Conservation (phyloP, 2,888 invertebrate species). For the Marronus borbonicus region DNA sequence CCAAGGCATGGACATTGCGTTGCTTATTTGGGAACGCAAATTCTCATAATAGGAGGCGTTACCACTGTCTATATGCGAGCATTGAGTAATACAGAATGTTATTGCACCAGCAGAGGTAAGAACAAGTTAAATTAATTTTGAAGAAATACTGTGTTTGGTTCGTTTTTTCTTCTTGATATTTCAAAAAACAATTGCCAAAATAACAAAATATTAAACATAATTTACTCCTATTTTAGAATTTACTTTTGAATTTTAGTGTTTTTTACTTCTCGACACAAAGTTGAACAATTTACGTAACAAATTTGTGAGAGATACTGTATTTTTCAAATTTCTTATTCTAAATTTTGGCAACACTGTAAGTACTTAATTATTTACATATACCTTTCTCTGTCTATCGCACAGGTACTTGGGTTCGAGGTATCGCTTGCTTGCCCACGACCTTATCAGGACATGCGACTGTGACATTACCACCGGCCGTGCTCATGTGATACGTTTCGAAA, state of each 20-base stretch:
- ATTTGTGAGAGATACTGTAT: too few species aligned
- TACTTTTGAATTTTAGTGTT: too few species aligned
- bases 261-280: too few species aligned
- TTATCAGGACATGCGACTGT: constrained; percentile 75
- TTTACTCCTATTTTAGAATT: too few species aligned
- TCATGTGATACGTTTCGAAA: constrained; percentile 41
- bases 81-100: constrained; percentile 79
- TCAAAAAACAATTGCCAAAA: too few species aligned
- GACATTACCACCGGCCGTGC: constrained; percentile 69
- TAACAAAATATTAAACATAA: too few species aligned
- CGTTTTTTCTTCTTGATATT: too few species aligned
- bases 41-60: constrained; percentile 79
- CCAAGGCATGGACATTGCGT: constrained; percentile 79
- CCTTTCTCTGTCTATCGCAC: not conserved
- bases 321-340: too few species aligned
- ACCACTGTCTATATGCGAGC: constrained; percentile 78
- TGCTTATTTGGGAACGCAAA: constrained; percentile 77
- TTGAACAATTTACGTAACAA: too few species aligned
- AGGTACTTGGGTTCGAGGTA: constrained; percentile 75
- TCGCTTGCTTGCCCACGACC: constrained; percentile 76
- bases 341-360: not conserved
- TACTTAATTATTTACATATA: not conserved
- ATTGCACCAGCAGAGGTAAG: constrained; percentile 74
- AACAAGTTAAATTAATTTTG: not conserved
- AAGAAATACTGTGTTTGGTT: too few species aligned